Evolutionary conservation across 2,113 vertebrate genomes (phyloP).

Genomic region (Oreocharis arfaki): DNA sequence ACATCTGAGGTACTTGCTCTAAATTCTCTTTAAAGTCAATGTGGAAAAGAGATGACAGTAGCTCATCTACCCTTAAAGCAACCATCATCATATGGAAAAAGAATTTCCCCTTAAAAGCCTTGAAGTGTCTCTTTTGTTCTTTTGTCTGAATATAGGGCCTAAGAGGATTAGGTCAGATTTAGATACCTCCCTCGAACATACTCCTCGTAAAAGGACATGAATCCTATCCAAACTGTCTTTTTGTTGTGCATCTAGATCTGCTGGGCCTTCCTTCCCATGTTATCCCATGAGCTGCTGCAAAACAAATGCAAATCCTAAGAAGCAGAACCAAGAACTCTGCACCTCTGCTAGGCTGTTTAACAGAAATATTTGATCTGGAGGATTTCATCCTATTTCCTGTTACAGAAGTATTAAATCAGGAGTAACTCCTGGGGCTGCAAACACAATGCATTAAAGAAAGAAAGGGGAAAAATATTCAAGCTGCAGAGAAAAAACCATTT

Average conservation of each 20-base stretch:
- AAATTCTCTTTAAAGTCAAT: neutral
- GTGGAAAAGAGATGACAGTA: neutral
- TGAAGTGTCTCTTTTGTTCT: neutral
- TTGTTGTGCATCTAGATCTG: neutral
- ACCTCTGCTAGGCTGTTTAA: neutral
- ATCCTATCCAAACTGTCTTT: neutral
- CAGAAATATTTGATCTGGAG: neutral
- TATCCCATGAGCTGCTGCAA: neutral
- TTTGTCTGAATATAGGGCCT: neutral
- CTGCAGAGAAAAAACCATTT: neutral
- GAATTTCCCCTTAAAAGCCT: neutral
- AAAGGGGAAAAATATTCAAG: neutral
- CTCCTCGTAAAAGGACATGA: neutral
- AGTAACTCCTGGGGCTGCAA: neutral
- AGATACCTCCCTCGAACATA: neutral
- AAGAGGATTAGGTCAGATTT: constrained; percentile 21
- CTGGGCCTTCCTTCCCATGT: neutral
- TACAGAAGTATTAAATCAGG: neutral
- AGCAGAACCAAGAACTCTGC: neutral
- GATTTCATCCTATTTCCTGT: neutral
- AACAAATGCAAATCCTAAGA: neutral
- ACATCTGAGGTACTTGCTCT: neutral
- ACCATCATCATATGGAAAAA: neutral
- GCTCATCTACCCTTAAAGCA: neutral
- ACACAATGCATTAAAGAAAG: neutral